phyloP scores from a whole-genome alignment of 2,113 vertebrate species.

The Orientallactaga bullata region DNA sequence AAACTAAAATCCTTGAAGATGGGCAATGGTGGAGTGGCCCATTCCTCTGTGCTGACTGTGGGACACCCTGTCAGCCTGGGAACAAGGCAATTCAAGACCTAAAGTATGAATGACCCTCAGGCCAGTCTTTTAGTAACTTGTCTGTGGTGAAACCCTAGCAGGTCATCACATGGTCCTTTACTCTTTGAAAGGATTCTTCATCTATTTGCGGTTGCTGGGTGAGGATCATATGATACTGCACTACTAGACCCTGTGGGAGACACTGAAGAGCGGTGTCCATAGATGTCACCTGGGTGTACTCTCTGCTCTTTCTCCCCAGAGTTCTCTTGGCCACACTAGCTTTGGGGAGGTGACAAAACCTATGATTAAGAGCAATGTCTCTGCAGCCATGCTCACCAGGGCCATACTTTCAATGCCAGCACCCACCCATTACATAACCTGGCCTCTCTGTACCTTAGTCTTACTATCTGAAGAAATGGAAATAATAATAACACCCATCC shows the following conservation, averaged over 20 bases:
- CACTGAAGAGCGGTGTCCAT: background rate
- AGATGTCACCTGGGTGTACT: background rate
- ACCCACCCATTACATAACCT: background rate
- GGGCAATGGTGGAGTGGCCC: background rate
- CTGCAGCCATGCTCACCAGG: background rate
- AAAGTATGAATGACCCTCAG: background rate
- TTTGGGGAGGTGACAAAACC: background rate
- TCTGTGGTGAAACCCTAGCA: background rate
- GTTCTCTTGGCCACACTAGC: background rate
- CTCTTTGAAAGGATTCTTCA: background rate
- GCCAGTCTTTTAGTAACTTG: slow-evolving; percentile 6
- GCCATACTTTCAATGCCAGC: background rate
- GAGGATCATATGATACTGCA: background rate
- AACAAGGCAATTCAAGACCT: background rate
- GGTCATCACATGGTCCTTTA: background rate
- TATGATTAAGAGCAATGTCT: background rate
- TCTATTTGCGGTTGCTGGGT: background rate
- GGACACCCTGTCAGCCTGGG: background rate
- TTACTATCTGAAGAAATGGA: slow-evolving; percentile 24
- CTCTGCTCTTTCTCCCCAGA: background rate
- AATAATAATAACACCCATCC: background rate
- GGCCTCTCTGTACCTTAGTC: background rate
- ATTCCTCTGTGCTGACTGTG: background rate
- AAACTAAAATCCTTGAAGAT: slow-evolving; percentile 18
- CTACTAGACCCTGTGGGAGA: background rate